Conservation (phyloP, 2,113 vertebrate species). For the Epinephelus lanceolatus region DNA sequence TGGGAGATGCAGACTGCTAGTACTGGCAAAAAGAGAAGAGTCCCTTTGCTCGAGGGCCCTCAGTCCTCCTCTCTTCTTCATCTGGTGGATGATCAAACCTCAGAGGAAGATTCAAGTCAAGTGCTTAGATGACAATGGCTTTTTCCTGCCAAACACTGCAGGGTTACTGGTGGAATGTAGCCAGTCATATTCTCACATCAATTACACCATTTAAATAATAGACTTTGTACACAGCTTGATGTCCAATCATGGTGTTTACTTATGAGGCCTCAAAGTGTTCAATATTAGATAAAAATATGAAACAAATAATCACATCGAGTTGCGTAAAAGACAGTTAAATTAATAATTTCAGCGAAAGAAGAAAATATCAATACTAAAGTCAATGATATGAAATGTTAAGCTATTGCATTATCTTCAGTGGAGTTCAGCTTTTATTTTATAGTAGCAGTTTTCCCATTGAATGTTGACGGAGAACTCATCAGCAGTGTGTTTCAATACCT, state of each 20-base stretch:
- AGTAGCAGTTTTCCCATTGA: too few species aligned
- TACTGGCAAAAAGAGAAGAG: constrained; percentile 56
- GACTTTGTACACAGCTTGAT: constrained; percentile 39
- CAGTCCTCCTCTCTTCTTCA: constrained; percentile 49
- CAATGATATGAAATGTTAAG: too few species aligned
- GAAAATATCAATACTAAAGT: too few species aligned
- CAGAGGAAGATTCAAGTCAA: constrained; percentile 71
- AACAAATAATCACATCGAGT: neutral
- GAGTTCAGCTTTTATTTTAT: too few species aligned
- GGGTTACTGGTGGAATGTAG: constrained; percentile 57
- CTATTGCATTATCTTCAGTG: too few species aligned
- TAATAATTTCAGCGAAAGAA: neutral
- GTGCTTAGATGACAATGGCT: constrained; percentile 50
- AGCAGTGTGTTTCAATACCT: too few species aligned
- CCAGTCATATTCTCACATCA: constrained; percentile 66
- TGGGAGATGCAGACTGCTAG: constrained; percentile 56
- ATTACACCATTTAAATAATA: constrained; percentile 62
- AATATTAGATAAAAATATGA: neutral
- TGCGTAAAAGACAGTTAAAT: neutral
- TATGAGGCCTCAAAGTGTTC: neutral
- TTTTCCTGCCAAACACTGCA: constrained; percentile 65
- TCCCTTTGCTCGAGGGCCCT: constrained; percentile 38
- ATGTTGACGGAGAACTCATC: too few species aligned
- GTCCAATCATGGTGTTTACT: constrained; percentile 27
- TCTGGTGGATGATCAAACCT: constrained; percentile 71